Percentiles rank a stretch among this genome's conserved stretches.
Evolutionary conservation across 2,888 invertebrate genomes (phyloP).

Genomic region (Acheta domesticus): DNA sequence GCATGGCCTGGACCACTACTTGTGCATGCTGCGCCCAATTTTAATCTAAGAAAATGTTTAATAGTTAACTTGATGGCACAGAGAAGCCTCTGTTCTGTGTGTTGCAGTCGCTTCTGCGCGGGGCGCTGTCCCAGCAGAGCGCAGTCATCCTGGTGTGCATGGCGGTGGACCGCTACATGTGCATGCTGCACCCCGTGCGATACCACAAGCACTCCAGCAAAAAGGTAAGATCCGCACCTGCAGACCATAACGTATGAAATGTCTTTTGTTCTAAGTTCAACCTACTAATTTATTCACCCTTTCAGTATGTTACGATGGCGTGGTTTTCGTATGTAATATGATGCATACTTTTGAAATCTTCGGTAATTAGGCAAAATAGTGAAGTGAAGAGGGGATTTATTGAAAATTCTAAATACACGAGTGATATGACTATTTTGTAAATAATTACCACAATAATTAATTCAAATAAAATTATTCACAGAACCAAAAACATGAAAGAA

Average conservation of each 20-base stretch:
- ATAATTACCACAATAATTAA: constrained; percentile 39
- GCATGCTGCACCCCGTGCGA: constrained; percentile 75
- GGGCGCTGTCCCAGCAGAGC: constrained; percentile 80
- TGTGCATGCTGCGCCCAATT: constrained; percentile 75
- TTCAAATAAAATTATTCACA: no score
- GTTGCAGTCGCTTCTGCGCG: constrained; percentile 75
- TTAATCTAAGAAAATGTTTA: no score
- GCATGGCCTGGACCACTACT: constrained; percentile 85
- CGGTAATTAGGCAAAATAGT: background rate
- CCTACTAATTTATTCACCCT: no score
- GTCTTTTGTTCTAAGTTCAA: background rate
- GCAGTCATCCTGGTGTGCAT: constrained; percentile 85
- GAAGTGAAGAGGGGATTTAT: no score
- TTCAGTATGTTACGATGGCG: background rate
- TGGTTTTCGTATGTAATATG: background rate
- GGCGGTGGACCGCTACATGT: constrained; percentile 85
- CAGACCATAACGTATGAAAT: background rate
- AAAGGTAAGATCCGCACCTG: constrained; percentile 63
- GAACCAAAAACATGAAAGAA: no score
- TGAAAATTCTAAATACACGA: no score
- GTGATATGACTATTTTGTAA: constrained; percentile 39
- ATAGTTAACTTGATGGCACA: no score
- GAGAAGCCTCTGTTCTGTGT: no score
- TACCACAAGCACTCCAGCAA: constrained; percentile 85
- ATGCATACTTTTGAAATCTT: background rate